These are phyloP conservation scores for Trichacis sp. DNA, from an alignment of 2,888 invertebrate species.

Conservation along the genomic window DNA sequence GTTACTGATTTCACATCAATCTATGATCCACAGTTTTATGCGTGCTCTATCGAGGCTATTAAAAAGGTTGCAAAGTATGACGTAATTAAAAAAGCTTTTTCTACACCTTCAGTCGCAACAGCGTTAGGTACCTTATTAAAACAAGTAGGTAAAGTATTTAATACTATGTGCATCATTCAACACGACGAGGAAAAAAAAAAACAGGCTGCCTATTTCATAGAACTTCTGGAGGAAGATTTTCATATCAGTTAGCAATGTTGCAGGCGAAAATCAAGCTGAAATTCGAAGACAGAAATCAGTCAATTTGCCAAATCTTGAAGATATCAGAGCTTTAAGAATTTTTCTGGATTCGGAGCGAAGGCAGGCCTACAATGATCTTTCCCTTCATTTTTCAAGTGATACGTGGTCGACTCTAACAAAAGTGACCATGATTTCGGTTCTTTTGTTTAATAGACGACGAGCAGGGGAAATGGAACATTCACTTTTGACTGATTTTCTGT, in stretches of 20 bases:
- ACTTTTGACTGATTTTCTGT: conserved; percentile 23
- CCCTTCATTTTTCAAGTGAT: conserved; percentile 10
- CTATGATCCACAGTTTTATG: conserved; percentile 28
- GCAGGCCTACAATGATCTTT: no score
- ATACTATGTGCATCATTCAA: conserved; percentile 25
- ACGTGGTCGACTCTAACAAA: conserved; percentile 21
- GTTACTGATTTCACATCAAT: conserved; percentile 24
- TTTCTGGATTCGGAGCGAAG: no score
- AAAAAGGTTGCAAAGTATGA: conserved; percentile 26
- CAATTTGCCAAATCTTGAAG: conserved; percentile 20
- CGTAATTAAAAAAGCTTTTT: conserved; percentile 14
- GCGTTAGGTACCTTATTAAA: conserved; percentile 30
- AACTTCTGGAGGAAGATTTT: conserved; percentile 29
- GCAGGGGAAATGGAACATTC: conserved; percentile 40
- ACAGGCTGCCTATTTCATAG: conserved; percentile 30
- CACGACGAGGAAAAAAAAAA: conserved; percentile 26
- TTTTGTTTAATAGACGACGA: conserved; percentile 43
- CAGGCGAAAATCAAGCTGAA: conserved; percentile 20
- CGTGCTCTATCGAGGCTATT: conserved; percentile 18
- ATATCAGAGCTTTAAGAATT: conserved; percentile 19
- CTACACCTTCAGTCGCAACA: conserved; percentile 26
- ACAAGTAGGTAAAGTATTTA: conserved; percentile 25
- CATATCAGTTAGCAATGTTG: conserved; percentile 17
- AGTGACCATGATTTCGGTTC: conserved; percentile 15
- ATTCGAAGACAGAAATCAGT: conserved; percentile 17